These are phyloP conservation scores for Brachionichthys hirsutus DNA, from an alignment of 2,113 vertebrate genomes.

Conservation along the genomic window DNA sequence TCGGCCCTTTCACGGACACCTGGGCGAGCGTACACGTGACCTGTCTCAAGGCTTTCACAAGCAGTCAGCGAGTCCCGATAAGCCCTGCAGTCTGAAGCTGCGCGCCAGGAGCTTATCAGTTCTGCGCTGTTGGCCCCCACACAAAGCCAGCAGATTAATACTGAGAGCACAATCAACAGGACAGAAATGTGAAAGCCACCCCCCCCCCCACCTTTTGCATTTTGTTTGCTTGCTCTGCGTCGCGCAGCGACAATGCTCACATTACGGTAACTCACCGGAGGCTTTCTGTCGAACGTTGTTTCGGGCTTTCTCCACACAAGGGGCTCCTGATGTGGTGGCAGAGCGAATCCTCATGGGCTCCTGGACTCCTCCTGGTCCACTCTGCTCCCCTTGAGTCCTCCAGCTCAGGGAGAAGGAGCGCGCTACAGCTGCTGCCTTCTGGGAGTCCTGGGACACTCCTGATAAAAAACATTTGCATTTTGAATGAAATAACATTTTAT, in stretches of 20 bases:
- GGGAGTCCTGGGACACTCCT: conserved; percentile 86
- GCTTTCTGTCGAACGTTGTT: conserved; percentile 93
- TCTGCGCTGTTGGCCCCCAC: conserved; percentile 1
- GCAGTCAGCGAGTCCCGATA: conserved; percentile 37
- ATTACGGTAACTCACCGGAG: conserved; percentile 79
- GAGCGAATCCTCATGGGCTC: conserved; percentile 96
- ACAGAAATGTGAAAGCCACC: neutral
- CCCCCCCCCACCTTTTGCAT: neutral
- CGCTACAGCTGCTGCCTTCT: conserved; percentile 84
- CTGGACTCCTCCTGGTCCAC: conserved; percentile 60
- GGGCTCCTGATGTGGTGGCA: conserved; percentile 95
- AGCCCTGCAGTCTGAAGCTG: conserved; percentile 12
- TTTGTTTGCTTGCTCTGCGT: neutral
- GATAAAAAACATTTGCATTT: neutral
- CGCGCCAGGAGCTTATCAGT: conserved; percentile 24
- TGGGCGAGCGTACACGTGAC: conserved; percentile 47
- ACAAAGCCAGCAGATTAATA: conserved; percentile 27
- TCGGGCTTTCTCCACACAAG: conserved; percentile 92
- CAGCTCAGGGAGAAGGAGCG: conserved; percentile 96
- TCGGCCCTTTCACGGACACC: conserved; percentile 61
- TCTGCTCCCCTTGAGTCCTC: conserved; percentile 86
- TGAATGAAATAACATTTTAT: too few relatives aligned
- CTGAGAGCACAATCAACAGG: neutral
- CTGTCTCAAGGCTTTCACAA: conserved; percentile 54
- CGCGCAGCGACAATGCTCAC: neutral